Percentiles rank a stretch among this genome's conserved stretches.
These are phyloP conservation scores for Neolamprologus sp. DNA, from an alignment of 2,113 vertebrate genomes.

Conservation along the genomic window DNA sequence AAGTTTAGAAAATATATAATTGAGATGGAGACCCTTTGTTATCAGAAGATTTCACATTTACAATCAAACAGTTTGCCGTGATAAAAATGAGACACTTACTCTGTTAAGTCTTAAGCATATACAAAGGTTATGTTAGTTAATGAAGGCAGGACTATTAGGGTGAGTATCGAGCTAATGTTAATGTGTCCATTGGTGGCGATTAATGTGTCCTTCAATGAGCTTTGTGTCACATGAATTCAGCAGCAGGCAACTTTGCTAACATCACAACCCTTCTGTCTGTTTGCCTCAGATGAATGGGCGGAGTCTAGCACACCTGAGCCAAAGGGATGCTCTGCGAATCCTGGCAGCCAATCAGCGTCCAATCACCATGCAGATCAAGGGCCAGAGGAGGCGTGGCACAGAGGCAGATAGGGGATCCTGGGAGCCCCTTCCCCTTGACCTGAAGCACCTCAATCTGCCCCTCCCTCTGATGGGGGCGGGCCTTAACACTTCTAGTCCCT, in stretches of 20 bases:
- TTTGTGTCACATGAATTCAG: background rate
- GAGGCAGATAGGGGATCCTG: constrained; percentile 56
- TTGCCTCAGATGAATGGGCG: constrained; percentile 52
- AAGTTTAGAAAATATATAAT: background rate
- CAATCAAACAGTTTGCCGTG: background rate
- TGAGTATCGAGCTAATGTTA: background rate
- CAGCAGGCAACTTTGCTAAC: background rate
- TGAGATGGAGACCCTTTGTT: background rate
- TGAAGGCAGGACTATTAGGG: background rate
- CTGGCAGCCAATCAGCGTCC: constrained; percentile 69
- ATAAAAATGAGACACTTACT: background rate
- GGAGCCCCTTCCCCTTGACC: constrained; percentile 64
- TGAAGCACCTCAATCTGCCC: constrained; percentile 60
- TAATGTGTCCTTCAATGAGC: background rate
- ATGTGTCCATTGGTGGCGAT: background rate
- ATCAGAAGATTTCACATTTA: background rate
- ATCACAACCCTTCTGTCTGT: background rate
- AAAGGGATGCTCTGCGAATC: constrained; percentile 68
- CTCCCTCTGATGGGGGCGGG: constrained; percentile 37
- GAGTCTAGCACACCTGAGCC: constrained; percentile 66
- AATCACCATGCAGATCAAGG: constrained; percentile 74
- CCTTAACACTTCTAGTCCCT: constrained; percentile 31
- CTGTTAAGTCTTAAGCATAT: background rate
- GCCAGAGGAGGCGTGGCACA: constrained; percentile 51
- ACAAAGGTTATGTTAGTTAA: background rate